Evolutionary conservation across 2,888 invertebrate genomes (phyloP), one percentile per base, ranked within the genome.

Genomic region (Incurvaria masculella): DNA sequence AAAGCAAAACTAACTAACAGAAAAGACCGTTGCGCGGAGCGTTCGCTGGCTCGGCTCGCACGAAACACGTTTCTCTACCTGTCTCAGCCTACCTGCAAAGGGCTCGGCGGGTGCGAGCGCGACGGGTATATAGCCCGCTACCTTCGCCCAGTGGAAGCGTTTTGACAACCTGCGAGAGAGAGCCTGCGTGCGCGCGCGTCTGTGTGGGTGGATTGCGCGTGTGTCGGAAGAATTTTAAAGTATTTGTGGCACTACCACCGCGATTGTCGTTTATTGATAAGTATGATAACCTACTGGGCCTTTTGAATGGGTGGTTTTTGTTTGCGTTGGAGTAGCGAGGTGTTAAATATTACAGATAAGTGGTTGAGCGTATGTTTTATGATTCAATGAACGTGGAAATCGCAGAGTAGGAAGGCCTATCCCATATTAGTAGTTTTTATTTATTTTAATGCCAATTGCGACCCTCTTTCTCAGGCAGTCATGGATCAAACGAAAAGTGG

Each of bases 11-110:
- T 63, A 75, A 78, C 78, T 78, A 78, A 76, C 72, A 58, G 54
- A 57, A 69, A 72, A 73, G 74, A 79, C 79, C 79, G 79, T 79
- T 79, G 79, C 72, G 75, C 75, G 72, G 3, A 11, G 6, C 23
- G 23, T n/a, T n/a, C n/a, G 23, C 23, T 10, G 23, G 10, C 33
- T 33, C 14, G 11, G 14, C 14, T 33, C 33, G 33, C 8, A 33
- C 33, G n/a, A n/a, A n/a, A 14, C 33, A 10, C 23, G 23, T 23
- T 6, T 10, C 23, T 23, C 23, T 4, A 4, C 11, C 33, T n/a
- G 33, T 33, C 33, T 33, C 33, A 33, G 6, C 33, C 14, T 3
- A n/a, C 33, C 3, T 3, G 33, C 14, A n/a, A 11, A 3, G 11
- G 14, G 3, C 33, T 3, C 8, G 11, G 14, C 14, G 8, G 10